Conservation (phyloP, 2,113 vertebrate species). For the Herpetotheres cachinnans region DNA sequence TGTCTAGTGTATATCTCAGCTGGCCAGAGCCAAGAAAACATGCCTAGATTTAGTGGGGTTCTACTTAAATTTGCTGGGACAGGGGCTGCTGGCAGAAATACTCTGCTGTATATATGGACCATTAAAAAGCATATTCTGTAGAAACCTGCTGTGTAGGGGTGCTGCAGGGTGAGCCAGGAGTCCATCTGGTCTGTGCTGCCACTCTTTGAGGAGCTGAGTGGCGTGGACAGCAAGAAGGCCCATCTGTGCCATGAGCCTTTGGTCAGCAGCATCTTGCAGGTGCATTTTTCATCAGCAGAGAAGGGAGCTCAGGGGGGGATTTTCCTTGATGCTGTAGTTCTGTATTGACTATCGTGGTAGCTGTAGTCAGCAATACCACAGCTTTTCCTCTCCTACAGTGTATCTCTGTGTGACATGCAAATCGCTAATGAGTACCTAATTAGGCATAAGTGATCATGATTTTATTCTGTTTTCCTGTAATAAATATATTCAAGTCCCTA, state of each 20-base stretch:
- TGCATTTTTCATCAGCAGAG: not conserved
- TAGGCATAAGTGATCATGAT: not conserved
- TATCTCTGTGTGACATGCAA: not conserved
- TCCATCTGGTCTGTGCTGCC: not conserved
- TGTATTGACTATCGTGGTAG: not conserved
- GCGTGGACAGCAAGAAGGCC: not conserved
- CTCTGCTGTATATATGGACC: not conserved
- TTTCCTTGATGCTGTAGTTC: not conserved
- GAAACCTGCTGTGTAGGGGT: fast-evolving
- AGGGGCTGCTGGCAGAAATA: not conserved
- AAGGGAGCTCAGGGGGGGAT: not conserved
- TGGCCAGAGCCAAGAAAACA: not conserved
- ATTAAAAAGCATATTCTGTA: not conserved
- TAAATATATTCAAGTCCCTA: not conserved
- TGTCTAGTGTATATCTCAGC: not conserved
- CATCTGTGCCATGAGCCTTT: not conserved
- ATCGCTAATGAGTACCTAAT: not conserved
- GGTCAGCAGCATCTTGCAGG: not conserved
- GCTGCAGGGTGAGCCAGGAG: not conserved
- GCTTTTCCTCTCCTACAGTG: not conserved
- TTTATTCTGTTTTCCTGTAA: constrained; percentile 3
- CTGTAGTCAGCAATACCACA: not conserved
- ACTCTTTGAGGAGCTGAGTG: not conserved
- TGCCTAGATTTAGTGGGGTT: not conserved
- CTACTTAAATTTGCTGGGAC: not conserved